These are phyloP conservation scores for Chionis minor DNA, from an alignment of 2,113 vertebrate species.

Conservation along the genomic window DNA sequence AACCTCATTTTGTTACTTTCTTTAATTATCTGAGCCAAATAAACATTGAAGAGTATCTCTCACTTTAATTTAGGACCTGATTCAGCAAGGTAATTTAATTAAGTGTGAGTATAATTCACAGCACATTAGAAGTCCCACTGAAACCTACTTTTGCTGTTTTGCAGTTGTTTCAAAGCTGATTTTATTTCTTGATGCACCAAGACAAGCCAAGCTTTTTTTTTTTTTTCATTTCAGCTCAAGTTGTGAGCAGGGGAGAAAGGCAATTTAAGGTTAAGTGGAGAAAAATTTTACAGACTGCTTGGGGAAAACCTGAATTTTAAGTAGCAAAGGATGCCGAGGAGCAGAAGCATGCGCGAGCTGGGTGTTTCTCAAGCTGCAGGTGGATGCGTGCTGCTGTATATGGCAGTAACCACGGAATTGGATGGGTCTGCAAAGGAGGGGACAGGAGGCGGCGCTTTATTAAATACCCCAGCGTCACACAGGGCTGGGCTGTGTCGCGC, in stretches of 20 bases:
- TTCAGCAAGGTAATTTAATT: constrained; percentile 33
- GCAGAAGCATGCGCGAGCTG: background rate
- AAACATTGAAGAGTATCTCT: background rate
- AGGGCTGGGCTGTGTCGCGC: background rate
- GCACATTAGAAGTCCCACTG: constrained; percentile 18
- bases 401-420: background rate
- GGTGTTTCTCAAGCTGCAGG: background rate
- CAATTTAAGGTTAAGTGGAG: constrained; percentile 20
- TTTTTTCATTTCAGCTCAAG: background rate
- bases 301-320: background rate
- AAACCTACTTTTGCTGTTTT: background rate
- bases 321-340: background rate
- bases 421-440: background rate
- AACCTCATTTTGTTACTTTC: background rate
- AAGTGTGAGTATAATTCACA: background rate
- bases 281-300: background rate
- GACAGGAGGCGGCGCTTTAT: rapidly evolving
- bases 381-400: background rate
- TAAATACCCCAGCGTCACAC: background rate
- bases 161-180: background rate
- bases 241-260: background rate
- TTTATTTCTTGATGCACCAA: background rate
- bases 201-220: background rate
- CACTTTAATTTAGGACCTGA: background rate
- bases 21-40: background rate